Conservation (phyloP, 2,888 invertebrate species). For the Hydropsyche betteni region DNA sequence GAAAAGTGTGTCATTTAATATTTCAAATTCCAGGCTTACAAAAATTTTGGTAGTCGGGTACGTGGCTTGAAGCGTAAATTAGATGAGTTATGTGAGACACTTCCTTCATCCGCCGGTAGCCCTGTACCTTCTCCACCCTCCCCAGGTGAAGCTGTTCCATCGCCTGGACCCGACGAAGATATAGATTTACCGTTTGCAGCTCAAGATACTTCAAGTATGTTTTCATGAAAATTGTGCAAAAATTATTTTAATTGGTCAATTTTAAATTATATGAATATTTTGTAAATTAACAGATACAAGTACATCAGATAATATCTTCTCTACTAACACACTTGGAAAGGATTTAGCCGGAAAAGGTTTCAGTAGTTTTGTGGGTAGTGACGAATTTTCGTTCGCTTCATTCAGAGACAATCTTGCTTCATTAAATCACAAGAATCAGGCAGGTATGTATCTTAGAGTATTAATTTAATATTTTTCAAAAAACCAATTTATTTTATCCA, state of each 20-base stretch:
- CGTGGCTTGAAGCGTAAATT: slow-evolving; percentile 85
- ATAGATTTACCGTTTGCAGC: slow-evolving; percentile 71
- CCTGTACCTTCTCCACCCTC: slow-evolving; percentile 64
- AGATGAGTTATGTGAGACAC: slow-evolving; percentile 78
- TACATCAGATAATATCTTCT: slow-evolving; percentile 65
- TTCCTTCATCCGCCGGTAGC: slow-evolving; percentile 67
- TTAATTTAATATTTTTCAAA: neutral
- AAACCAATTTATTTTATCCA: neutral
- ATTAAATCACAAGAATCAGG: neutral
- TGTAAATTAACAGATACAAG: slow-evolving; percentile 57
- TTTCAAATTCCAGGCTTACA: slow-evolving; percentile 78
- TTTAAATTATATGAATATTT: neutral
- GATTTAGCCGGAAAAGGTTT: slow-evolving; percentile 63
- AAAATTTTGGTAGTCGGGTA: slow-evolving; percentile 90
- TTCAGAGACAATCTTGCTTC: slow-evolving; percentile 1
- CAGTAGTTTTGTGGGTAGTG: slow-evolving; percentile 60
- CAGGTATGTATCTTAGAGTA: slow-evolving; percentile 18
- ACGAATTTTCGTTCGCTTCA: slow-evolving; percentile 32
- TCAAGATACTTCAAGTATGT: slow-evolving; percentile 17
- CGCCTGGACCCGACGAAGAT: slow-evolving; percentile 85
- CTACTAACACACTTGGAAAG: slow-evolving; percentile 61
- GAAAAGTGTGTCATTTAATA: slow-evolving; percentile 34
- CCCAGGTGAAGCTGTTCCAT: slow-evolving; percentile 73
- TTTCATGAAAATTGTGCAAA: neutral
- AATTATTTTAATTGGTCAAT: neutral